Evolutionary conservation across 1,140 invertebrate genomes (phyloP), one percentile per base, ranked within the genome.

Genomic region (Drosophila ogumai): DNA sequence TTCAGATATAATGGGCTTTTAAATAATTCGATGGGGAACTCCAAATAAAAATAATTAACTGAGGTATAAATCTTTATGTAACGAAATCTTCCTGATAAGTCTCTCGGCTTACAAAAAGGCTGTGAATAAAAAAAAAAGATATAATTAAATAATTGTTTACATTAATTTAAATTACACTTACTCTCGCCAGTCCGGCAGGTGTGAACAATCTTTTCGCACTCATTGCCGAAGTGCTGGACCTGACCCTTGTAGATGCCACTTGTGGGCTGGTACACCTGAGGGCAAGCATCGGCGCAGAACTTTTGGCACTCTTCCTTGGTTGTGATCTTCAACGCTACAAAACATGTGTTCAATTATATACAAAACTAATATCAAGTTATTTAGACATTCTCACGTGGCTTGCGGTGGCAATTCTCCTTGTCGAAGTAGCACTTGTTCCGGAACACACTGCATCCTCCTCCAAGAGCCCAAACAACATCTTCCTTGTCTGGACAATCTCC

Each of bases 371-470:
- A 17, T 17, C 1, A 17, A 17, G 5, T 1, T 32, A 7, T 32
- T 1, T 13, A 25, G 12, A 6, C 15, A 15, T 22, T 40, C 31
- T 63, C 19, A 80, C 81, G 7, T 63, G 81, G 81, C 43, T 54
- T 66, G 15, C 77, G 77, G 15, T 46, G 31, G 9, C 79, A 82
- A 47, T 87, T 87, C 8, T 28, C 79, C 44, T 88, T 73, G 15
- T 79, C 64, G 10, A 88, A 87, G 31, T 41, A 80, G 28, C 82
- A 87, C 19, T 79, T 79, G 31, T 87, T 87, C 1, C 82, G 82
- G 22, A 88, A 87, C 0, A 88, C 82, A 50, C 8, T 49, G 19
- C 82, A 87, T 0, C 47, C 47, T 0, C 34, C 63, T 5, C 79
- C 71, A 6, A 87, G 5, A 9, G 82, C 82, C 82, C 84, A 87